Conservation (phyloP, 2,113 vertebrate genomes). For the Gambusia holbrooki region DNA sequence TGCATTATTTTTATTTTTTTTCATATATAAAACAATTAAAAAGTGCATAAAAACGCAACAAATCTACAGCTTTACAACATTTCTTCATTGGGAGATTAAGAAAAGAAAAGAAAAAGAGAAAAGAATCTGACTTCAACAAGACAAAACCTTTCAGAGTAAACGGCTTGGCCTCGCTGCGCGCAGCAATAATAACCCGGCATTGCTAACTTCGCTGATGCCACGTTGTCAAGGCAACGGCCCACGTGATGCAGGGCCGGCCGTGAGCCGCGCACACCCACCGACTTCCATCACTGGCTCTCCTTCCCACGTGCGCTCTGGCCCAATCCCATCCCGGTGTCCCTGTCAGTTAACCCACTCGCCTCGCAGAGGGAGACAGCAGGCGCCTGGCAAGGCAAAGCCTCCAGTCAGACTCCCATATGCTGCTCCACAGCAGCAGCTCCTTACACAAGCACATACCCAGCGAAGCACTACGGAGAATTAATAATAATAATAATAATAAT, state of each 20-base stretch:
- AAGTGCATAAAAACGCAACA: background rate
- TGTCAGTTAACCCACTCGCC: slow-evolving; percentile 52
- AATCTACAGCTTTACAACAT: background rate
- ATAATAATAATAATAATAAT: no score
- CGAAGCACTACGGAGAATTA: background rate
- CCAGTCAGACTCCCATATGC: slow-evolving; percentile 36
- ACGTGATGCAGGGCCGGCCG: slow-evolving; percentile 59
- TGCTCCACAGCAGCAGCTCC: background rate
- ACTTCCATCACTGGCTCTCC: slow-evolving; percentile 33
- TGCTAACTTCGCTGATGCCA: slow-evolving; percentile 65
- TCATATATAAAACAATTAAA: background rate
- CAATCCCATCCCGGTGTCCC: slow-evolving; percentile 50
- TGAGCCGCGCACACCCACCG: slow-evolving; percentile 59
- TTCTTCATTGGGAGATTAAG: background rate
- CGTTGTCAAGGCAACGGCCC: slow-evolving; percentile 67
- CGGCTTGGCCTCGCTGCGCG: slow-evolving; percentile 7
- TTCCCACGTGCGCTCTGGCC: slow-evolving; percentile 42
- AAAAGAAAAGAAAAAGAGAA: no score
- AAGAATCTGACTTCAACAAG: background rate
- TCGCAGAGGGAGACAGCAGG: slow-evolving; percentile 48
- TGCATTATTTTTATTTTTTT: no score
- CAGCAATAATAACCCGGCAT: slow-evolving; percentile 43
- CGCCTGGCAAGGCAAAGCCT: slow-evolving; percentile 36
- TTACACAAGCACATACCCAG: background rate
- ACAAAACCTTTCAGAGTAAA: slow-evolving; percentile 4